Base-by-base conservation (phyloP, 2,797 vertebrate species). In the Caiman crocodilus region DNA sequence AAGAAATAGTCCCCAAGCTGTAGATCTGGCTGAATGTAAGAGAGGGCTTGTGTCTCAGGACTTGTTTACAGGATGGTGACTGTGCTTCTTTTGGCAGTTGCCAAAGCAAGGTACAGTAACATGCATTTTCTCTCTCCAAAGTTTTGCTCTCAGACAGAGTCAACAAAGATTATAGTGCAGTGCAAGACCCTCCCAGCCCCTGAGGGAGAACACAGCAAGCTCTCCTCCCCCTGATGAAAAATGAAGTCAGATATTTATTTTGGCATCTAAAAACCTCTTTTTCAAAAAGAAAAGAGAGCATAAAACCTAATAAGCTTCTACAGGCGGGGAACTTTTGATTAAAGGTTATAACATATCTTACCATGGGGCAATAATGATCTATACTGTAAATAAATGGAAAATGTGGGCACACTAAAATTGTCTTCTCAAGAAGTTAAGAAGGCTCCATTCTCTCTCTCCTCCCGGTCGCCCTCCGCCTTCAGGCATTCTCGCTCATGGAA, bases 221-320 rank as follows among this genome's bases (percentile, higher is more conserved):
- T 91, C 74, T 90, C 84, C 85, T 94, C 89, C 84, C 87, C 58
- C 42, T 50, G 10, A 81, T 28, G 74, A 76, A 94, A 2, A 79
- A 78, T 92, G 90, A 95, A 93, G 85, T 88, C 95, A 96, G 91
- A 87, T 81, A 84, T 94, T 93, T 96, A 60, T 94, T 94, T 92
- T 96, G 94, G 80, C 96, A 96, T 77, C 42, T 55, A 84, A 56
- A 88, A 94, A 82, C 69, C 42, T 69, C 74, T 60, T 92, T 88
- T 58, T 94, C 67, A 87, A 95, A 94, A 83, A 73, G 9, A 10
- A 50, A 50, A 50, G 10, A 50, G 42, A 82, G 71, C 2, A 0
- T 79, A 82, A 92, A 92, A 82, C 12, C 82, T 76, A 25, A 2
- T 91, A 88, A 60, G 1, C 93, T 92, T 83, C 57, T 75, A 91